Percentiles rank a stretch among this genome's conserved stretches.
Conservation (phyloP, 2,113 vertebrate species). For the Glareola pratincola region DNA sequence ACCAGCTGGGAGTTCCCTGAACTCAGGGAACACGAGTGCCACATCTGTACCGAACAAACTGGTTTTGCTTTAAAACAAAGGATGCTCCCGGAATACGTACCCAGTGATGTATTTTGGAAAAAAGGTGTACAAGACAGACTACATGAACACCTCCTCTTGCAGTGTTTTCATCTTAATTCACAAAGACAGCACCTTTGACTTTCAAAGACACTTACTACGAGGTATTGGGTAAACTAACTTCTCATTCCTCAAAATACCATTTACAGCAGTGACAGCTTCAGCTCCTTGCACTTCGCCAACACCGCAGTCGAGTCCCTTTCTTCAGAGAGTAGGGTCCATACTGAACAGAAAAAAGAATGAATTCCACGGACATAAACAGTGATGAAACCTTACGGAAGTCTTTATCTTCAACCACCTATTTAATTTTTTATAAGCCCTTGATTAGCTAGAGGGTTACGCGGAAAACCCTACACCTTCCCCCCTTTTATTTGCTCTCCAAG, state of each 20-base stretch:
- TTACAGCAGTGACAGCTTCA: neutral
- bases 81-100: neutral
- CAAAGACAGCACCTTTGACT: neutral
- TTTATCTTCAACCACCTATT: neutral
- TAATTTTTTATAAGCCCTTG: neutral
- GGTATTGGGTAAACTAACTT: constrained; percentile 23
- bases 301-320: neutral
- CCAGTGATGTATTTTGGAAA: neutral
- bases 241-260: constrained; percentile 34
- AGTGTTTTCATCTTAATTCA: neutral
- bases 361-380: neutral
- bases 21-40: neutral
- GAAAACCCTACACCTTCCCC: neutral
- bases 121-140: neutral
- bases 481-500: neutral
- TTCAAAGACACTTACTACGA: constrained; percentile 20
- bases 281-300: constrained; percentile 12
- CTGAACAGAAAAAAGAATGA: neutral
- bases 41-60: neutral
- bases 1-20: neutral
- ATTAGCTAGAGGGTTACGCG: neutral
- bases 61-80: neutral
- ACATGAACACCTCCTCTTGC: neutral
- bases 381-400: neutral
- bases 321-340: neutral